phyloP scores from a whole-genome alignment of 2,113 vertebrate species.

The Rhinoderma darwinii region DNA sequence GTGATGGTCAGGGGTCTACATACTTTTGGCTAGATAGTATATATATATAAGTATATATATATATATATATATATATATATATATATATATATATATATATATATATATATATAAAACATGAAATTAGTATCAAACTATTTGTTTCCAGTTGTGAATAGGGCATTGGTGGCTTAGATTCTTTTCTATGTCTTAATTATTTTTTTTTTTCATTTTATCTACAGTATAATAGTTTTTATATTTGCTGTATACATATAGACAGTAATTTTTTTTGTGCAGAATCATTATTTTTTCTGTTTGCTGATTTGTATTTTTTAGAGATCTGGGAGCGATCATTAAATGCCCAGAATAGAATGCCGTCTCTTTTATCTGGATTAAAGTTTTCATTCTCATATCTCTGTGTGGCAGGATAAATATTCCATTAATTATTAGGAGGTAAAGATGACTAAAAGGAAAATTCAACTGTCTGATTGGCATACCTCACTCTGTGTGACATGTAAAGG shows the following conservation, averaged over 20 bases:
- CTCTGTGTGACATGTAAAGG: background rate
- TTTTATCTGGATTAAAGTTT: background rate
- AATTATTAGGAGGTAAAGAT: background rate
- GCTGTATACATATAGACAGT: slow-evolving; percentile 19
- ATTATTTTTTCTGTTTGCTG: slow-evolving; percentile 32
- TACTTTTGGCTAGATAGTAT: too few species aligned
- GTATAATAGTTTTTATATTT: background rate
- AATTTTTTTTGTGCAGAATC: slow-evolving; percentile 26
- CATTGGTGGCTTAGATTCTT: background rate
- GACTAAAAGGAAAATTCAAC: background rate
- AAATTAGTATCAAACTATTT: background rate
- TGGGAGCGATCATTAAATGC: slow-evolving; percentile 23
- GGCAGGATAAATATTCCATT: background rate
- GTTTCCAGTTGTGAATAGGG: background rate
- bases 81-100: too few species aligned
- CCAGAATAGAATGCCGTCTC: background rate
- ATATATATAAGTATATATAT: too few species aligned
- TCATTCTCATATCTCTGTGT: background rate
- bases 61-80: too few species aligned
- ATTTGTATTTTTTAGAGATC: slow-evolving; percentile 12
- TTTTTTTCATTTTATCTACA: background rate
- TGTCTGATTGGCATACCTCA: background rate
- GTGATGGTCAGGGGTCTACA: too few species aligned
- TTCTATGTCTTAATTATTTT: background rate
- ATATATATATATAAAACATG: too few species aligned